Base-by-base conservation (phyloP, 2,113 vertebrate species). In the Thinocorus orbignyianus region DNA sequence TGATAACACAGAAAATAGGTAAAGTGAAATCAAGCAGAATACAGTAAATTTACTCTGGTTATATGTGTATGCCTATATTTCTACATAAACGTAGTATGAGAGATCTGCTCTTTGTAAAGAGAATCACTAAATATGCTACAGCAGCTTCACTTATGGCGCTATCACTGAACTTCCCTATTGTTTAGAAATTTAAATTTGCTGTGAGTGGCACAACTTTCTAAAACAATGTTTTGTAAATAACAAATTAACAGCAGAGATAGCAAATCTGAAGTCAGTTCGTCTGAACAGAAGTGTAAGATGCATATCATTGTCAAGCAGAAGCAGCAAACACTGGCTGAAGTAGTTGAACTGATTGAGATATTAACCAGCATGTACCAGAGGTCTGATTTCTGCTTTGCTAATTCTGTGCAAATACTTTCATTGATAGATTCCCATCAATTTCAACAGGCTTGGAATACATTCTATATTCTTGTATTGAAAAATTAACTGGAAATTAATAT, bases 141-240 rank as follows among this genome's bases (percentile, higher is more conserved):
- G 66, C 64, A 80, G 41, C 39, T 65, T 61, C 64, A 61, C 52
- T 66, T 46, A 71, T 52, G 57, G 81, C 42, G 48, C 12, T 73
- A 33, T 58, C 74, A 51, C 78, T 92, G 68, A 90, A 30, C 46
- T 81, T 90, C 48, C 22, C 81, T 70, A 52, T 58, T 89, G 66
- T 58, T 86, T 71, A 66, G 39, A 69, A 96, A 89, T 82, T 79
- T 61, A 88, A 90, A 97, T 92, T 87, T 93, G 44, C 88, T 95
- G 85, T 77, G 62, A 54, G 64, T 84, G 88, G 62, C 54, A 62
- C 66, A 79, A 62, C 66, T 78, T 88, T 93, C 44, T 58, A 78
- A 60, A 73, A 57, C 58, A 80, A 1, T 85, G 17, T 92, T 86
- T 87, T 76, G 42, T 39, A 31, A 71, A 52, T 44, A 87, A 44